These are phyloP conservation scores for Cistogaster globosa DNA, from an alignment of 2,888 invertebrate genomes.

Conservation along the genomic window DNA sequence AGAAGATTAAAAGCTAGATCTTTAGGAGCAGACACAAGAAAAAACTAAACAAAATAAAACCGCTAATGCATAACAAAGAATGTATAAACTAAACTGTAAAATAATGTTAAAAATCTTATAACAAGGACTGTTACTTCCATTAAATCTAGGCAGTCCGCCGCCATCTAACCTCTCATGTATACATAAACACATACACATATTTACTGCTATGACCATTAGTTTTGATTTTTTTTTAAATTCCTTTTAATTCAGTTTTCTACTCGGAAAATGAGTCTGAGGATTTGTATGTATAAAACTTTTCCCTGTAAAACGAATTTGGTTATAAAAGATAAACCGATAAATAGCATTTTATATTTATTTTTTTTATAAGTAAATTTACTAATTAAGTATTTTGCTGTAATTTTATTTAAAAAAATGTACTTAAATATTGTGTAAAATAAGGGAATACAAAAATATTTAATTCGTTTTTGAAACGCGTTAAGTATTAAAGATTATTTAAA, in stretches of 20 bases:
- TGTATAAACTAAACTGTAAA: background rate
- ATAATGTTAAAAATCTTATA: background rate
- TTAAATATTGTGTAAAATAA: background rate
- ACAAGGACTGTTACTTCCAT: background rate
- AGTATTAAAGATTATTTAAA: no score
- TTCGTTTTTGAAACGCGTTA: no score
- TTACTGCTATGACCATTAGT: slow-evolving; percentile 3
- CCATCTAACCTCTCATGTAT: background rate
- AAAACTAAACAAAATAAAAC: slow-evolving; percentile 2
- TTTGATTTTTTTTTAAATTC: background rate
- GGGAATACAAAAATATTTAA: no score
- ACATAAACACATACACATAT: background rate
- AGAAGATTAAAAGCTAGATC: slow-evolving; percentile 29
- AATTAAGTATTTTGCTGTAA: background rate
- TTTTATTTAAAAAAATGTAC: background rate
- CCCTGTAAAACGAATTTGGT: no score
- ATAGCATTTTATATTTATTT: background rate
- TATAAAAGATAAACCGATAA: background rate
- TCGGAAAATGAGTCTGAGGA: background rate
- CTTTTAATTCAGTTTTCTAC: background rate
- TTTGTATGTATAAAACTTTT: background rate
- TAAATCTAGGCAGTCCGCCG: slow-evolving; percentile 1
- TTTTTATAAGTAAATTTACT: background rate
- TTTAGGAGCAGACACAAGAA: background rate
- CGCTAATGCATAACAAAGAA: slow-evolving; percentile 7